These are phyloP conservation scores for Peromyscus maniculatus DNA, from an alignment of 2,113 vertebrate species.

Conservation along the genomic window DNA sequence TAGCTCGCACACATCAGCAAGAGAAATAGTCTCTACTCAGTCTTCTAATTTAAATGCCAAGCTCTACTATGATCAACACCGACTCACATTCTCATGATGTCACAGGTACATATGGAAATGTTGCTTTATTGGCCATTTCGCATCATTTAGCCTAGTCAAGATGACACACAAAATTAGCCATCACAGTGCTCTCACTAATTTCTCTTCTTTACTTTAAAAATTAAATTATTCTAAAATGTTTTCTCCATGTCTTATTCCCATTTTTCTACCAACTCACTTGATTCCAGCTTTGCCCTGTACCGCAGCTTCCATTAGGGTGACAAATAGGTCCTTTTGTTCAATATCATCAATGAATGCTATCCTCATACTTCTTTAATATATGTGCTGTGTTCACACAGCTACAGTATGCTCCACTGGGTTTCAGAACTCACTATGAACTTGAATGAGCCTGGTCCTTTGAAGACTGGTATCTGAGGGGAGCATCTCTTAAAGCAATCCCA, in stretches of 20 bases:
- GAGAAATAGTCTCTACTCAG: neutral
- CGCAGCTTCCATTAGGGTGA: neutral
- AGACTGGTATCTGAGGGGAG: neutral
- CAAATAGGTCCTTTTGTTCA: neutral
- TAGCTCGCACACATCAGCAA: neutral
- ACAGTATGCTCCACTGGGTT: neutral
- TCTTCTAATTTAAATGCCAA: neutral
- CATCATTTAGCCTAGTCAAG: neutral
- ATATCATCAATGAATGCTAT: neutral
- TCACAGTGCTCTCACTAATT: neutral
- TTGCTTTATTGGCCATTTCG: neutral
- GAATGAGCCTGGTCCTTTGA: neutral
- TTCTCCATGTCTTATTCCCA: neutral
- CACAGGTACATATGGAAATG: neutral
- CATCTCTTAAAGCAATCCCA: neutral
- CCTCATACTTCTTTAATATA: neutral
- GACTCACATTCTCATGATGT: neutral
- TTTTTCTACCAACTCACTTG: neutral
- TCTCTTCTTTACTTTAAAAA: constrained; percentile 45
- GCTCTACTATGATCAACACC: neutral
- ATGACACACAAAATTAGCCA: neutral
- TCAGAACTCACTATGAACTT: neutral
- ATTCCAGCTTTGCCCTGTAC: neutral
- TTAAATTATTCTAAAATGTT: neutral
- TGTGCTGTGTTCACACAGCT: neutral